A percentile compares a stretch with the other conserved stretches of the same genome.
These are phyloP conservation scores for Cirrhinus mrigala DNA, from an alignment of 2,797 vertebrate genomes.

Conservation along the genomic window DNA sequence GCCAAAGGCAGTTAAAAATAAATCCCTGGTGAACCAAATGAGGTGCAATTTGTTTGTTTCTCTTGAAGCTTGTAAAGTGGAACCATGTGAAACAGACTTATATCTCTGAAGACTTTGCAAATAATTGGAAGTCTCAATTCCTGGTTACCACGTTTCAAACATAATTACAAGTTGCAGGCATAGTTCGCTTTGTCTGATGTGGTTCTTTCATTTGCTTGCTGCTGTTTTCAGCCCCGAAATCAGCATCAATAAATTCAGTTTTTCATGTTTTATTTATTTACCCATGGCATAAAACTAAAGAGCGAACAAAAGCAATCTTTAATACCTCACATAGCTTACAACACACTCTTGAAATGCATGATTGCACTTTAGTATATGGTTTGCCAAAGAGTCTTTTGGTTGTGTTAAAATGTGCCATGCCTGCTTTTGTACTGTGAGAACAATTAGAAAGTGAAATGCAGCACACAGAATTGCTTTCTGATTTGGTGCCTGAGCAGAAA, in stretches of 20 bases:
- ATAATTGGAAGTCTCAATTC: slow-evolving; percentile 79
- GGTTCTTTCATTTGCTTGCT: slow-evolving; percentile 66
- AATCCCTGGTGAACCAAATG: slow-evolving; percentile 75
- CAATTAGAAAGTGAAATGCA: slow-evolving; percentile 9
- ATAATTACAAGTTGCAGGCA: slow-evolving; percentile 77
- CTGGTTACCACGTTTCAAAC: slow-evolving; percentile 78
- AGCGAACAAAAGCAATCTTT: slow-evolving; percentile 54
- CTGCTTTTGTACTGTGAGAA: background rate
- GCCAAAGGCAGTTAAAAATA: slow-evolving; percentile 80
- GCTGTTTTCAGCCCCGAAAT: slow-evolving; percentile 60
- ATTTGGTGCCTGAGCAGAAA: slow-evolving; percentile 22
- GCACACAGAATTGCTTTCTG: slow-evolving; percentile 7
- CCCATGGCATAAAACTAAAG: slow-evolving; percentile 62
- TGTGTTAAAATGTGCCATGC: background rate
- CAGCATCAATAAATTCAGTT: slow-evolving; percentile 64
- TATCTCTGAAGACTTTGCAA: slow-evolving; percentile 74
- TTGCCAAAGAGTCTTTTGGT: slow-evolving; percentile 9
- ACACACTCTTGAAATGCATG: slow-evolving; percentile 16
- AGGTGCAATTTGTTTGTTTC: slow-evolving; percentile 86
- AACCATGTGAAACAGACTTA: slow-evolving; percentile 79
- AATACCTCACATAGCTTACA: slow-evolving; percentile 7
- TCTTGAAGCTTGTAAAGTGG: slow-evolving; percentile 81
- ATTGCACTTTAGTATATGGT: slow-evolving; percentile 21
- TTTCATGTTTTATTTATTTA: slow-evolving; percentile 66
- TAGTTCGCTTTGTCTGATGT: slow-evolving; percentile 76